phyloP scores from a whole-genome alignment of 2,113 vertebrate species.

The Sylvilagus bachmani region DNA sequence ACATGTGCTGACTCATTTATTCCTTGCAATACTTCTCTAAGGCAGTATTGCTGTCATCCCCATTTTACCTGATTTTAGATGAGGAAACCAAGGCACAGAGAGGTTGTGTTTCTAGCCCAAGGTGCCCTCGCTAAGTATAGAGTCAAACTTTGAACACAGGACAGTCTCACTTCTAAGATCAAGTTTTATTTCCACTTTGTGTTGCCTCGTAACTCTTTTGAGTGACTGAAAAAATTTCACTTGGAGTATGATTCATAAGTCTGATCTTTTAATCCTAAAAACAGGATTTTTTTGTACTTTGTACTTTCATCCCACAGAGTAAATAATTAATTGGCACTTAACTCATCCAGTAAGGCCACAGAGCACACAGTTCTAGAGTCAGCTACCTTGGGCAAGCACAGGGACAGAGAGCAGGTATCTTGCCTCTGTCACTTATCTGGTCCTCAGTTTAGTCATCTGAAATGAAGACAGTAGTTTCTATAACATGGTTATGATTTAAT shows the following conservation, averaged over 20 bases:
- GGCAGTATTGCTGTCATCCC: neutral
- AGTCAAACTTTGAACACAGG: neutral
- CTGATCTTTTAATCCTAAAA: slow-evolving; percentile 31
- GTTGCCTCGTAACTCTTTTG: slow-evolving; percentile 9
- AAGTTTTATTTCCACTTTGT: neutral
- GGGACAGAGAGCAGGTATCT: neutral
- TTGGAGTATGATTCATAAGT: neutral
- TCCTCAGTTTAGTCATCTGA: neutral
- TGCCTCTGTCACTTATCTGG: neutral
- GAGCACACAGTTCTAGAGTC: neutral
- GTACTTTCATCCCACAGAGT: neutral
- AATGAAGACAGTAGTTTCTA: neutral
- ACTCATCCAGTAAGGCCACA: neutral
- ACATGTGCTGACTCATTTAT: slow-evolving; percentile 32
- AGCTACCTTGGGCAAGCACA: neutral
- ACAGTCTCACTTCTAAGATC: slow-evolving; percentile 11
- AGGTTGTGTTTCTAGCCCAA: neutral
- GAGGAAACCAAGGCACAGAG: slow-evolving; percentile 30
- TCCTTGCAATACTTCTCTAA: slow-evolving; percentile 25
- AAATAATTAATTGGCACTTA: neutral
- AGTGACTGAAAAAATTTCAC: slow-evolving; percentile 11
- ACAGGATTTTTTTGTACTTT: neutral
- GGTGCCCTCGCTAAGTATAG: neutral
- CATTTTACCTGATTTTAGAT: neutral
- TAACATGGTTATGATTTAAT: neutral